Conservation (phyloP, 2,797 vertebrate species). For the Premnoplex brunnescens region DNA sequence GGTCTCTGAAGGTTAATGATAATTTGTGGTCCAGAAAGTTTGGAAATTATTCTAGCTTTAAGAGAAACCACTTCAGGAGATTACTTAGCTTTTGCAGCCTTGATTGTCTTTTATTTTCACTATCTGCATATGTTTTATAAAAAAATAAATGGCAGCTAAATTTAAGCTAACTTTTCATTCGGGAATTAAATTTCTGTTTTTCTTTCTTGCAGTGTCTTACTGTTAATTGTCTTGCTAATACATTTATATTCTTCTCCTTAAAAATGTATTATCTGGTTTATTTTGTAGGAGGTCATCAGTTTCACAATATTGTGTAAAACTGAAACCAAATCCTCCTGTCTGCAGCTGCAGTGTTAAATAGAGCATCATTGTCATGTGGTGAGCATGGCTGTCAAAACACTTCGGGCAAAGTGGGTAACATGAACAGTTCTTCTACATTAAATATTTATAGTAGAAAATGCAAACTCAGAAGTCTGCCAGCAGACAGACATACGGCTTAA, state of each 20-base stretch:
- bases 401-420: constrained; percentile 44
- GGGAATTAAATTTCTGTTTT: not conserved
- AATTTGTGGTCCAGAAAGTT: not conserved
- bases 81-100: not conserved
- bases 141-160: not conserved
- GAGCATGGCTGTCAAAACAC: constrained; percentile 70
- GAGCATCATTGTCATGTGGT: constrained; percentile 63
- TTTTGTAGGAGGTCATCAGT: constrained; percentile 36
- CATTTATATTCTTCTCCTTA: constrained; percentile 15
- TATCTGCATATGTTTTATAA: not conserved
- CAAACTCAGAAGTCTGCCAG: constrained; percentile 46
- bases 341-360: constrained; percentile 65
- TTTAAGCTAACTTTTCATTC: not conserved
- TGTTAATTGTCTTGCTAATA: not conserved
- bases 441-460: constrained; percentile 70
- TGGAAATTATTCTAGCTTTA: not conserved
- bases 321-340: constrained; percentile 48
- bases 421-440: constrained; percentile 51
- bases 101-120: not conserved
- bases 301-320: constrained; percentile 50
- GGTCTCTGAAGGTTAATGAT: not conserved
- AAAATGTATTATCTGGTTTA: constrained; percentile 19
- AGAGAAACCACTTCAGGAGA: not conserved
- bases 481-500: constrained; percentile 7
- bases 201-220: not conserved